Base-by-base conservation (phyloP, 2,797 vertebrate species). In the Eospalax fontanierii region DNA sequence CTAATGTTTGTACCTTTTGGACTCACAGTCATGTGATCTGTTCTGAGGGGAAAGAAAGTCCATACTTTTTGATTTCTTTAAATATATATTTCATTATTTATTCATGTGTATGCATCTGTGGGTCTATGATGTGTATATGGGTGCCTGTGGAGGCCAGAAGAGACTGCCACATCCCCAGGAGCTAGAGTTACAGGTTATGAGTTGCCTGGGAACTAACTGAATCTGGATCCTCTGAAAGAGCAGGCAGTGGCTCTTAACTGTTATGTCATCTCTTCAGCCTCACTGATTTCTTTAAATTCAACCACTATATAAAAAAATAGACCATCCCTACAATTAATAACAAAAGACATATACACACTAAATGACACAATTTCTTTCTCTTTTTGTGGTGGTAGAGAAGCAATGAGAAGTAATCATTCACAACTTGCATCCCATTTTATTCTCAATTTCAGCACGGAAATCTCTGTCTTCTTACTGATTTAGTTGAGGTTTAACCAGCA, bases 401-500 rank as follows among this genome's bases (percentile, higher is more conserved):
- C n/a, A 88, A 28, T 6, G 14, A 88, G 35, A 84, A 40, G 6
- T 63, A 59, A 65, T 65, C 81, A 22, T 90, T 59, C 8, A 86
- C 6, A 35, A n/a, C 28, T 38, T 40, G 4, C 10, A 76, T 73
- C 15, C 70, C 22, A 65, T 87, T 97, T 90, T 71, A 65, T 38
- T 38, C 40, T 95, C 10, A 38, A 1, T 90, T 88, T 91, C 75
- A 92, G 63, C n/a, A 38, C 2, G 28, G 70, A 90, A 86, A 33
- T 65, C 65, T 91, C 40, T 90, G 57, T 59, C 91, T 95, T 96
- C 88, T 75, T 61, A 87, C 59, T 86, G 95, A 63, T 95, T 94
- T 93, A 83, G 83, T 19, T 50, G 66, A 95, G 40, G 93, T 97
- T 91, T 96, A 96, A 91, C 24, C 83, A 90, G 73, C 59, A 94